These are phyloP conservation scores for Belgica antarctica DNA, from an alignment of 2,888 invertebrate genomes.

Conservation along the genomic window DNA sequence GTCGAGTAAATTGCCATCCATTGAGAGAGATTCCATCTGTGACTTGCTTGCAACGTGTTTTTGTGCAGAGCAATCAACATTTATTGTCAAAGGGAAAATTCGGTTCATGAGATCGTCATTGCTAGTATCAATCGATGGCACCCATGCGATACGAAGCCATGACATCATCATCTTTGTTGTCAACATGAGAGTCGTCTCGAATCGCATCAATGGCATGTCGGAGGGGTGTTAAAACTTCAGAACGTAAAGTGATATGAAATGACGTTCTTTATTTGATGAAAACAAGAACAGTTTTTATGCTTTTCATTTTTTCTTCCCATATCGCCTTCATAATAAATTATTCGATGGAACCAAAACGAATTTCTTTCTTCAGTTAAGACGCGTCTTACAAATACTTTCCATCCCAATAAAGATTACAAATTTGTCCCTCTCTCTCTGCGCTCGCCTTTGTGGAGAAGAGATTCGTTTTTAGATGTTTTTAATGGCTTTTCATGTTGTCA, in stretches of 20 bases:
- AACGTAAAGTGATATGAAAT: constrained; percentile 29
- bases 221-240: constrained; percentile 39
- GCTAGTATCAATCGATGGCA: neutral
- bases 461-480: constrained; percentile 30
- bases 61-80: neutral
- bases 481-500: constrained; percentile 38
- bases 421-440: too few relatives aligned
- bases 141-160: neutral
- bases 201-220: constrained; percentile 10
- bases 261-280: constrained; percentile 18
- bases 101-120: neutral
- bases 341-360: constrained; percentile 27
- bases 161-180: constrained; percentile 39
- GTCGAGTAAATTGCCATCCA: constrained; percentile 4
- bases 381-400: constrained; percentile 12
- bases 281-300: constrained; percentile 30
- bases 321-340: constrained; percentile 41
- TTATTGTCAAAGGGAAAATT: neutral
- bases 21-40: neutral
- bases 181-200: neutral
- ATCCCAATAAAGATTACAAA: constrained; percentile 38
- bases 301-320: constrained; percentile 4
- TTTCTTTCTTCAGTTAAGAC: neutral
- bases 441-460: constrained; percentile 15
- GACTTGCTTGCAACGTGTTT: too few relatives aligned